Evolutionary conservation across 2,888 invertebrate genomes (phyloP), one percentile per base, ranked within the genome.

Genomic region (Oasisia sp.): DNA sequence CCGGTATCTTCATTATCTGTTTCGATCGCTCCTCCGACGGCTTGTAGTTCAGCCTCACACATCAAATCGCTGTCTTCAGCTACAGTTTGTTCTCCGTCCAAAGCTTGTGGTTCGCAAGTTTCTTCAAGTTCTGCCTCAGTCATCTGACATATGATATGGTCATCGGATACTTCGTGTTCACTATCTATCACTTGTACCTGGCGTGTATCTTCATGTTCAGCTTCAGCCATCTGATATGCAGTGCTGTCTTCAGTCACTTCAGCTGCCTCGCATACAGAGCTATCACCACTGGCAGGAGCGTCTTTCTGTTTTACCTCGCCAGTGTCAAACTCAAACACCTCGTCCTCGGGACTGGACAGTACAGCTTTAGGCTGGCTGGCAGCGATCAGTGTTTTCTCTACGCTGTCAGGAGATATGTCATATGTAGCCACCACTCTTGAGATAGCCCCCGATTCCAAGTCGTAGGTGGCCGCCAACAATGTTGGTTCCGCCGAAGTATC

Each of bases 401-500:
- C 95, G 50, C 95, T 94, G 93, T 96, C 96, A 91, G 96, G 96
- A 32, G 95, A 95, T 74, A 96, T 94, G 92, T 96, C 96, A 94
- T 95, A 96, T 12, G 95, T 94, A n/a, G 96, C 94, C 7, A 96
- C 96, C 9, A 96, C 95, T 93, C 95, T 95, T n/a, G 95, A 95
- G 38, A 98, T 96, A 92, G 95, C 95, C 32, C 96, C 96, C 90
- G 96, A 95, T 92, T 96, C 96, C 91, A 98, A 96, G 96, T 98
- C 98, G 95, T 98, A 97, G 12, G 98, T 98, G 2, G 99, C 99
- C 27, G 99, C 98, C 14, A 99, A 98, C 12, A 99, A 96, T 1
- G 99, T 99, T 97, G 96, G 96, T 93, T 96, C 96, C 91, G 99
- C 99, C 0, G 99, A 99, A 45, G 98, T 97, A 96, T 99, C 99